Evolutionary conservation across 2,113 vertebrate genomes (phyloP), one percentile per base, ranked within the genome.

Genomic region (Chionis minor): DNA sequence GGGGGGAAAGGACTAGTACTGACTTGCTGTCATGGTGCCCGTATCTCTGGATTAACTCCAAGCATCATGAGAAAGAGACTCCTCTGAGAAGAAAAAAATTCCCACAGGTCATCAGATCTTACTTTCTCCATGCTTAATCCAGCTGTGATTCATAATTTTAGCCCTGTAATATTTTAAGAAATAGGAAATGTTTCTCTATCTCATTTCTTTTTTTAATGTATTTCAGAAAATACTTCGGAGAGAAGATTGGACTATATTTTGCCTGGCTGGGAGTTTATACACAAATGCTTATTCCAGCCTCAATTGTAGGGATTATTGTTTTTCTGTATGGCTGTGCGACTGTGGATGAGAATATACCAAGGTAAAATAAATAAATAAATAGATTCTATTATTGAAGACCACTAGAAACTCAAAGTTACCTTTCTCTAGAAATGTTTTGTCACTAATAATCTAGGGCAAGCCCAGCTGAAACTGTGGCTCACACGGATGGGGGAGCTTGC

Each of bases 191-290:
- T 96, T 89, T 92, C 47, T 89, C 44, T 77, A 10, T 61, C 52
- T 93, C 40, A 38, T 70, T 78, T 75, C 14, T 71, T 51, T 75
- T 81, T 62, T 72, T 74, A 75, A 82, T 81, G 45, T 82, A 74
- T 95, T 81, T 66, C 95, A 99, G 99, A 97, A 99, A 99, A 97
- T 99, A 99, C 80, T 99, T 99, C 45, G 99, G 99, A n/a, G 99
- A 99, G 98, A 99, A 99, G 98, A 98, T 99, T 2, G 99, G 99
- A 40, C 97, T 99, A 13, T 99, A 99, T 95, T 99, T 99, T 81
- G 99, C 99, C 97, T 99, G 99, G 99, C 98, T 99, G 92, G 99
- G 99, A 26, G 99, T 99, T 81, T 99, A 99, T 97, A 99, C 99
- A 19, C 99, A 99, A 96, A 99, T 99, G 99, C 98, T 99, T 71